Conservation (phyloP, 1,140 invertebrate species). For the Hyposmocoma kahamanoa region DNA sequence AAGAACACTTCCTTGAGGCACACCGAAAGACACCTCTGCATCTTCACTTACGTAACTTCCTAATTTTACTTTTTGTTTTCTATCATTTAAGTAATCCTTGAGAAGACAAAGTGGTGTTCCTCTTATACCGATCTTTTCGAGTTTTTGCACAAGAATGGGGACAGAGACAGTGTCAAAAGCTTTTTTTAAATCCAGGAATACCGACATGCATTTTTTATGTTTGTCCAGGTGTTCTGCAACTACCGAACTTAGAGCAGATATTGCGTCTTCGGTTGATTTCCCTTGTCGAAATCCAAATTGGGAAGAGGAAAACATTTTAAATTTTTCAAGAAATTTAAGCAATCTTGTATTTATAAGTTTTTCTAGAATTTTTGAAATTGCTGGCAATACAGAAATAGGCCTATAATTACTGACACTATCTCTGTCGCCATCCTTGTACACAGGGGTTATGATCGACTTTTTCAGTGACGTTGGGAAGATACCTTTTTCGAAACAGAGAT, state of each 20-base stretch:
- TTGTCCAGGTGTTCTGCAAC: conserved; percentile 11
- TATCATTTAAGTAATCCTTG: conserved; percentile 6
- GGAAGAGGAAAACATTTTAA: conserved; percentile 10
- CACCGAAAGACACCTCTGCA: conserved; percentile 8
- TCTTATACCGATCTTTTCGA: conserved; percentile 14
- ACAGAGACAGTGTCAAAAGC: too few relatives aligned
- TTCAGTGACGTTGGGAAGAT: conserved; percentile 19
- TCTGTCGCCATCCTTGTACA: conserved; percentile 10
- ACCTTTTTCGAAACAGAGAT: conserved; percentile 16
- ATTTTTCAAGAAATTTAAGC: conserved; percentile 11
- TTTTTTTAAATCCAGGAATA: too few relatives aligned
- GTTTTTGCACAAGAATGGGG: conserved; percentile 5
- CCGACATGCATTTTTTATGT: conserved; percentile 9
- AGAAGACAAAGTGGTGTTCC: conserved; percentile 8
- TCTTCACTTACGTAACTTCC: conserved; percentile 5
- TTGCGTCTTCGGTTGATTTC: conserved; percentile 35
- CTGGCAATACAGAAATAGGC: conserved; percentile 7
- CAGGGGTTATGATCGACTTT: conserved; percentile 9
- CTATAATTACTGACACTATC: conserved; percentile 9
- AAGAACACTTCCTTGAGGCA: conserved; percentile 15
- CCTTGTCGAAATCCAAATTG: conserved; percentile 44
- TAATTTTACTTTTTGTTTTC: conserved; percentile 12
- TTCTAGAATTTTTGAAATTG: conserved; percentile 13
- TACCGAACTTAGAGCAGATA: conserved; percentile 15
- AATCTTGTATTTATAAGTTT: conserved; percentile 14